Conservation (phyloP, 2,113 vertebrate genomes). For the Spermophilus dauricus region DNA sequence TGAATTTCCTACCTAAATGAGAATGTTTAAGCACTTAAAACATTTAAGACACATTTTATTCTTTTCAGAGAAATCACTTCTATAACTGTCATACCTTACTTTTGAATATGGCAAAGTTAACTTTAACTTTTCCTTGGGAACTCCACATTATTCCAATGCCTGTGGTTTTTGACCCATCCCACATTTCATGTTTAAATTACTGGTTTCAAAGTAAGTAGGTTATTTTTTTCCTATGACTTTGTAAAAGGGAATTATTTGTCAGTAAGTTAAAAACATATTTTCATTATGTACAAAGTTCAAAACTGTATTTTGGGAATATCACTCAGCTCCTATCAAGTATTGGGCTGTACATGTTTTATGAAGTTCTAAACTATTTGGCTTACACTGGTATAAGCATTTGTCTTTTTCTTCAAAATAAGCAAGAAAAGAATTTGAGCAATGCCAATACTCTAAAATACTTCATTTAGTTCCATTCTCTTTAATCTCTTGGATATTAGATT, state of each 20-base stretch:
- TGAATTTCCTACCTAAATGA: slow-evolving; percentile 43
- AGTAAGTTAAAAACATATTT: slow-evolving; percentile 14
- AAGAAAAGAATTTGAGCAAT: neutral
- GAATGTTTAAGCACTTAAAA: slow-evolving; percentile 39
- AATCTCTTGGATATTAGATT: neutral
- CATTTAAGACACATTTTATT: slow-evolving; percentile 42
- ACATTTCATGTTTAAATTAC: neutral
- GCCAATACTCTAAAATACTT: neutral
- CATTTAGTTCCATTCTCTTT: neutral
- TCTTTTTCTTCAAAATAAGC: slow-evolving; percentile 22
- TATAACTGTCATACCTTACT: slow-evolving; percentile 31
- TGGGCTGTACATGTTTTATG: neutral
- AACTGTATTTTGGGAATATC: neutral
- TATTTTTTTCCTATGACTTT: neutral
- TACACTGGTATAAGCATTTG: neutral
- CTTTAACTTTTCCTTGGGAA: neutral
- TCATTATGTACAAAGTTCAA: neutral
- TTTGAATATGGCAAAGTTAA: neutral
- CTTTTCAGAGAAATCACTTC: neutral
- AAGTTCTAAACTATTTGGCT: neutral
- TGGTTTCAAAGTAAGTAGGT: neutral
- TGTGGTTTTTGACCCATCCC: neutral
- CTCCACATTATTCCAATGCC: neutral
- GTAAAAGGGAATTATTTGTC: neutral
- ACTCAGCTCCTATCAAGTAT: neutral